Conservation (phyloP, 2,113 vertebrate genomes). For the Puntigrus tetrazona region DNA sequence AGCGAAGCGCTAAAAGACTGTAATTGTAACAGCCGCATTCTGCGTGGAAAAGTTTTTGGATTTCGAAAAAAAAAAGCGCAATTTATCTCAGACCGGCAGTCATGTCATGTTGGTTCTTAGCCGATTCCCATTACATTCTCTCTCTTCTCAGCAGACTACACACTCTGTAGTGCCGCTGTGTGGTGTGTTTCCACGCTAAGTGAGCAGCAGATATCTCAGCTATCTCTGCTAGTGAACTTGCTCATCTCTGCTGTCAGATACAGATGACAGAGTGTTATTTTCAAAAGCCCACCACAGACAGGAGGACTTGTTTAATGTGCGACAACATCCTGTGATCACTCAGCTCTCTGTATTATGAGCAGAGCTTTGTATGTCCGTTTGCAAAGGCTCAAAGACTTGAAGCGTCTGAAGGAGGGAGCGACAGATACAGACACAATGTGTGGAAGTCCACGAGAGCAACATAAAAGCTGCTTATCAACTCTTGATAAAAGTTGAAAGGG, state of each 20-base stretch:
- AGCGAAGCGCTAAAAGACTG: neutral
- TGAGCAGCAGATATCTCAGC: slow-evolving; percentile 2
- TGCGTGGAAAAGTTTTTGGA: neutral
- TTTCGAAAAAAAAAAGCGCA: neutral
- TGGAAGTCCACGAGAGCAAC: slow-evolving; percentile 82
- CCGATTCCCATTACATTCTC: neutral
- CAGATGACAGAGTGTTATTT: slow-evolving; percentile 24
- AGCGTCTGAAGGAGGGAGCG: slow-evolving; percentile 81
- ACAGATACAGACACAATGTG: slow-evolving; percentile 86
- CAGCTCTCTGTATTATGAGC: slow-evolving; percentile 53
- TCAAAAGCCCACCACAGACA: slow-evolving; percentile 33
- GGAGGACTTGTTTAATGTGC: slow-evolving; percentile 63
- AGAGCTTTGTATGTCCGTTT: slow-evolving; percentile 74
- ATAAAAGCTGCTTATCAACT: slow-evolving; percentile 62
- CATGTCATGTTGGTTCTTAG: slow-evolving; percentile 9
- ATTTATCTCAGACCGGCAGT: neutral
- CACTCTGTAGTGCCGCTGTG: slow-evolving; percentile 34
- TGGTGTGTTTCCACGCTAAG: slow-evolving; percentile 15
- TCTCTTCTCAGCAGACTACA: neutral
- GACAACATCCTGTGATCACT: slow-evolving; percentile 61
- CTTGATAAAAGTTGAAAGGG: slow-evolving; percentile 25
- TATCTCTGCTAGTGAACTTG: slow-evolving; percentile 25
- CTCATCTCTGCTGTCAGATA: slow-evolving; percentile 25
- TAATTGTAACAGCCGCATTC: neutral
- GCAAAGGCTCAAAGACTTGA: slow-evolving; percentile 85